Evolutionary conservation across 2,113 vertebrate species (phyloP).

Genomic region (Tetraodon nigroviridis): DNA sequence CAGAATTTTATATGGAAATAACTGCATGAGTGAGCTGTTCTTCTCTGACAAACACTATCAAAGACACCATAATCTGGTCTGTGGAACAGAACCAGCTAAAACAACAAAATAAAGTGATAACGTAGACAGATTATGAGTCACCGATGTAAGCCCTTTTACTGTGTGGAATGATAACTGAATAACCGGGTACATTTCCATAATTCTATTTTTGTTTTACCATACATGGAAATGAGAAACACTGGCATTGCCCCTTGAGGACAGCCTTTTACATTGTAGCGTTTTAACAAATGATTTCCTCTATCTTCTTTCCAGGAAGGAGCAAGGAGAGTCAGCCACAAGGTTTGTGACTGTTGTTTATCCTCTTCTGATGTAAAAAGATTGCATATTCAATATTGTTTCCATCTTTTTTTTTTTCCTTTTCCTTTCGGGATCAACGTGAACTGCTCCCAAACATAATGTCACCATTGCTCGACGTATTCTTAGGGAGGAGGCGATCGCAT

Average conservation of each 20-base stretch:
- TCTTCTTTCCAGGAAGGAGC: constrained; percentile 86
- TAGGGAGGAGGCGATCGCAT: constrained; percentile 3
- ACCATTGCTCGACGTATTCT: not conserved
- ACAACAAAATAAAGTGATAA: too few species aligned
- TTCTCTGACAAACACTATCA: too few species aligned
- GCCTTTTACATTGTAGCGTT: not conserved
- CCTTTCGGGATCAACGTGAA: too few species aligned
- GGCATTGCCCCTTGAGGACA: not conserved
- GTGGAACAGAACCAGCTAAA: too few species aligned
- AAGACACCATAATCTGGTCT: too few species aligned
- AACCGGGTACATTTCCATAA: too few species aligned
- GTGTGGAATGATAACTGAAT: too few species aligned
- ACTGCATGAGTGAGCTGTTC: too few species aligned
- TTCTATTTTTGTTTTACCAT: not conserved
- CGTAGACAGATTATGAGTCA: too few species aligned
- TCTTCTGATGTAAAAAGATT: not conserved
- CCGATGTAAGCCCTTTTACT: too few species aligned
- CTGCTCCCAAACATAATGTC: not conserved
- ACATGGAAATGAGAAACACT: constrained; percentile 18
- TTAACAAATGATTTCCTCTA: constrained; percentile 43
- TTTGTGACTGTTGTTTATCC: constrained; percentile 69
- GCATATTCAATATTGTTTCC: not conserved
- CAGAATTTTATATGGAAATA: too few species aligned
- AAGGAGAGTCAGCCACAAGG: constrained; percentile 89
- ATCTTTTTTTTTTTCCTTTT: too few species aligned